Evolutionary conservation across 30 jellyfish, hydroid and myxozoan genomes (phyloP).

Genomic region (Pelagia noctiluca): DNA sequence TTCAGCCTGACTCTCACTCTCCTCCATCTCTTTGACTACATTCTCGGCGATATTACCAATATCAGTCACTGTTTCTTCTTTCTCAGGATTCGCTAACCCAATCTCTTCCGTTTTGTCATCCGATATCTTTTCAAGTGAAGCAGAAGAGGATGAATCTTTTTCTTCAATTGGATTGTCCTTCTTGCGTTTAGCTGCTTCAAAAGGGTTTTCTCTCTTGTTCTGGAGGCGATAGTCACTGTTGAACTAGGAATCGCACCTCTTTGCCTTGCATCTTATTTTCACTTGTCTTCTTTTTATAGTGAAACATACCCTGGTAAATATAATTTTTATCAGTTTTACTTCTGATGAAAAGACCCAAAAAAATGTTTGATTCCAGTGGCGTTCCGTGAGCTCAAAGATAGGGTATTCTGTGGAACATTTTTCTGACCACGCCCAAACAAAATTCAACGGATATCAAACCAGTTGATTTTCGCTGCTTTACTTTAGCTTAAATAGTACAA

Average conservation of each 20-base stretch:
- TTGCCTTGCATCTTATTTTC: constrained; percentile 28
- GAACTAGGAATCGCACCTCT: constrained; percentile 20
- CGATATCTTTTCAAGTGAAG: constrained; percentile 19
- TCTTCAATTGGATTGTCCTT: neutral
- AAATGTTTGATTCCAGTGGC: neutral
- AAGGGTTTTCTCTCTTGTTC: constrained; percentile 10
- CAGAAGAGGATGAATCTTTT: constrained; percentile 1
- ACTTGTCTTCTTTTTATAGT: constrained; percentile 24
- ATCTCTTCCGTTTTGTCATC: constrained; percentile 30
- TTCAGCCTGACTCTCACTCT: constrained; percentile 31
- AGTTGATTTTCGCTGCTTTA: neutral
- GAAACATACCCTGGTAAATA: constrained; percentile 18
- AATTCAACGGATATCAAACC: constrained; percentile 3
- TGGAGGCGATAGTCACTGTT: constrained; percentile 37
- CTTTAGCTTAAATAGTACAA: neutral
- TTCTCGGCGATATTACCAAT: constrained; percentile 14
- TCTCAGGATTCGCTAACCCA: constrained; percentile 26
- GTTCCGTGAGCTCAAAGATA: neutral
- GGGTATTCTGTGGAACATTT: too few species aligned
- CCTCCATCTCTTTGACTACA: constrained; percentile 6
- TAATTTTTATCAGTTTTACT: constrained; percentile 19
- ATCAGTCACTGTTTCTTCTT: constrained; percentile 10
- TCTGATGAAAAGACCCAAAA: constrained; percentile 17
- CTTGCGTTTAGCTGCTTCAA: constrained; percentile 6
- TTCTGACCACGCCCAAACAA: too few species aligned